Evolutionary conservation across 2,113 vertebrate species (phyloP).

Genomic region (Oncorhynchus keta): DNA sequence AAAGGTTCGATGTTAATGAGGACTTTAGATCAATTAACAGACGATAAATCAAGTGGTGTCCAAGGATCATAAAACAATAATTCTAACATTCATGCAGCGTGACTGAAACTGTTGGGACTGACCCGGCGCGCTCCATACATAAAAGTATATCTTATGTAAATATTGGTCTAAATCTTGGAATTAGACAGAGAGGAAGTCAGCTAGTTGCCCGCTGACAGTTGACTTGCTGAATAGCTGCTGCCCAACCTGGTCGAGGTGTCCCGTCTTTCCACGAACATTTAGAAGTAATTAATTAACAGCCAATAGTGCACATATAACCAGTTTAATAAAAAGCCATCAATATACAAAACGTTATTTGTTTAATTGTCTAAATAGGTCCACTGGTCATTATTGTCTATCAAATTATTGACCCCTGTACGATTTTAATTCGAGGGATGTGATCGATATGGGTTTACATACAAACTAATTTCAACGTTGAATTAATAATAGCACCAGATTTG

Average conservation of each 20-base stretch:
- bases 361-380: neutral
- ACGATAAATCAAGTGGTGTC: conserved; percentile 67
- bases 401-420: neutral
- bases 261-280: conserved; percentile 45
- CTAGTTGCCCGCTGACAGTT: conserved; percentile 69
- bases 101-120: conserved; percentile 34
- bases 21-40: conserved; percentile 59
- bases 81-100: conserved; percentile 52
- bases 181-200: conserved; percentile 67
- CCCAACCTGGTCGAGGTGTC: conserved; percentile 36
- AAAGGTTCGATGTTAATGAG: conserved; percentile 52
- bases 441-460: neutral
- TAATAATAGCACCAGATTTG: too few species aligned
- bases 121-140: conserved; percentile 51
- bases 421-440: neutral
- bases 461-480: neutral
- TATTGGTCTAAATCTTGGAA: conserved; percentile 69
- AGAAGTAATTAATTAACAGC: conserved; percentile 28
- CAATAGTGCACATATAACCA: conserved; percentile 13
- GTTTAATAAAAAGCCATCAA: neutral
- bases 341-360: neutral
- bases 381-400: neutral
- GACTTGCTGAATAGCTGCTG: conserved; percentile 46
- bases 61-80: conserved; percentile 48
- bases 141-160: conserved; percentile 72